Conservation (phyloP, 2,888 invertebrate genomes). For the Xanthorhoe designata region DNA sequence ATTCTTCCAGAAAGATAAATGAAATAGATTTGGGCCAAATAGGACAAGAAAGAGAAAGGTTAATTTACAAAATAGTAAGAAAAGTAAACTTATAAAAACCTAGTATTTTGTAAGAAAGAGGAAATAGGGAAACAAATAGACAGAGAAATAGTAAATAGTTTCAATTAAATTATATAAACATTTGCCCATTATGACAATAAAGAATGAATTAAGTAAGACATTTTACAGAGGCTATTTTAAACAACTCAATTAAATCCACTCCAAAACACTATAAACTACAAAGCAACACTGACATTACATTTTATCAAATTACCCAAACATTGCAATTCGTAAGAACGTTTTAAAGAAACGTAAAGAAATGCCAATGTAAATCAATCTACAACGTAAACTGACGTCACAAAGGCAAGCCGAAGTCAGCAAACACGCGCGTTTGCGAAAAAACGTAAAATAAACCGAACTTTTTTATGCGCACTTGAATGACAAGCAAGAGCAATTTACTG, state of each 20-base stretch:
- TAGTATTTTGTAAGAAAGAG: not conserved
- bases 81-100: not conserved
- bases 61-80: conserved; percentile 17
- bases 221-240: no score
- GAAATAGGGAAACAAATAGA: not conserved
- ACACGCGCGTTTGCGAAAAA: conserved; percentile 46
- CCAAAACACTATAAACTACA: not conserved
- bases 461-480: conserved; percentile 67
- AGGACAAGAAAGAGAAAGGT: conserved; percentile 52
- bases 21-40: conserved; percentile 69
- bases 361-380: conserved; percentile 47
- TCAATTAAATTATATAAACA: no score
- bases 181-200: no score
- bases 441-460: conserved; percentile 51
- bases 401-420: conserved; percentile 54
- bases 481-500: conserved; percentile 68
- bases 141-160: not conserved
- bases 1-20: conserved; percentile 67
- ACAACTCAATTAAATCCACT: not conserved
- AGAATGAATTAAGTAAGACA: no score
- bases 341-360: conserved; percentile 24
- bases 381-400: conserved; percentile 53
- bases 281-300: not conserved
- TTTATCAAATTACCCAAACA: conserved; percentile 1
- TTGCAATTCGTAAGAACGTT: conserved; percentile 26